phyloP scores from a whole-genome alignment of 2,113 vertebrate genomes.

The Heterotis niloticus region DNA sequence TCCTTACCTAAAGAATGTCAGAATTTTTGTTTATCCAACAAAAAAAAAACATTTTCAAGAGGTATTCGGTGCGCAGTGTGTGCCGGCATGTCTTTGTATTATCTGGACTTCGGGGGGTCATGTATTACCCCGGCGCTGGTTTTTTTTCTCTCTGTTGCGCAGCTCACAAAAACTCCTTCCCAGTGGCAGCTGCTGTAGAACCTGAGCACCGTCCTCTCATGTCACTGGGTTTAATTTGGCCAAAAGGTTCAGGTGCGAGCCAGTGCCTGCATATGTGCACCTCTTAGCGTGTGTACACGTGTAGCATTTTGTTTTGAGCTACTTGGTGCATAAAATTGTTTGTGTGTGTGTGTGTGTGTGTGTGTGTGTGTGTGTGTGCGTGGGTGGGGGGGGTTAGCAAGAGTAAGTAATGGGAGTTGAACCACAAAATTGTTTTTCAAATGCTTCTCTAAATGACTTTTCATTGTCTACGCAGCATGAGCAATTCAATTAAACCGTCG shows the following conservation, averaged over 20 bases:
- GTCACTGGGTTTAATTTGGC: neutral
- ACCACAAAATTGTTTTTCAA: constrained; percentile 41
- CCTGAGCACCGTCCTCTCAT: neutral
- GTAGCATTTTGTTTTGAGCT: constrained; percentile 11
- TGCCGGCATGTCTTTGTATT: neutral
- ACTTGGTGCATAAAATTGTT: constrained; percentile 16
- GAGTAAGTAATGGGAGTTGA: constrained; percentile 41
- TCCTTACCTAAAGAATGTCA: too few species aligned
- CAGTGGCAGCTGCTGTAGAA: neutral
- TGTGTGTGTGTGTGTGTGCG: constrained; percentile 8
- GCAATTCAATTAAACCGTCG: constrained; percentile 44
- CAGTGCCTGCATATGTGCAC: constrained; percentile 18
- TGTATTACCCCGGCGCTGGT: neutral
- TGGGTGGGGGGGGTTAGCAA: neutral
- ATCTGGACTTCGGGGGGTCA: too few species aligned
- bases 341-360: constrained; percentile 31
- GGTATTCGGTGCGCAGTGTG: too few species aligned
- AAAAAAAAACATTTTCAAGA: too few species aligned
- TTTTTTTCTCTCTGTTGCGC: neutral
- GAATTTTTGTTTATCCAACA: too few species aligned
- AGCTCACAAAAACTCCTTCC: neutral
- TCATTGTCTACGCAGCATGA: constrained; percentile 39
- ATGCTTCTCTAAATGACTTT: constrained; percentile 28
- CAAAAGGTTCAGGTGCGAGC: constrained; percentile 21
- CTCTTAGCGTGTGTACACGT: constrained; percentile 20